Conservation (phyloP, 2,113 vertebrate genomes). For the Sclerurus mexicanus region DNA sequence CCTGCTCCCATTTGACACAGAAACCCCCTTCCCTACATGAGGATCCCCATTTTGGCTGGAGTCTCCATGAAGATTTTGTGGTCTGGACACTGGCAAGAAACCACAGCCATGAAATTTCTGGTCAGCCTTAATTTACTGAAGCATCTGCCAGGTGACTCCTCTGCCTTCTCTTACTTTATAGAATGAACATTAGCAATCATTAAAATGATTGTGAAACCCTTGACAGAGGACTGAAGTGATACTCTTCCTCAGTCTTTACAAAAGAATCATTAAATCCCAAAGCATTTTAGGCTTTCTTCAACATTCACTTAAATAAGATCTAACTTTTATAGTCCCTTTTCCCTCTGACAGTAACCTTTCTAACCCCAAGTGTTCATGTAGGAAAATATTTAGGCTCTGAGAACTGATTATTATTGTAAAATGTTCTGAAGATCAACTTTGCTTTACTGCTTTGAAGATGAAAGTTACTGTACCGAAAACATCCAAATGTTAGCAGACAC, state of each 20-base stretch:
- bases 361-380: background rate
- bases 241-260: background rate
- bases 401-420: background rate
- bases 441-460: background rate
- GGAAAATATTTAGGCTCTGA: background rate
- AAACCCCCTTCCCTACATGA: background rate
- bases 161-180: background rate
- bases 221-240: background rate
- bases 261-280: background rate
- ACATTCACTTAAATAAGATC: background rate
- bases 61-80: background rate
- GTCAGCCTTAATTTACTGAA: background rate
- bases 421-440: background rate
- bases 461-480: background rate
- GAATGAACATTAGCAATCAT: background rate
- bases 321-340: background rate
- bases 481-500: background rate
- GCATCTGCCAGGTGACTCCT: background rate
- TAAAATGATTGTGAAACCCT: background rate
- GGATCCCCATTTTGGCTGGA: background rate
- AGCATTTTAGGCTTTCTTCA: background rate
- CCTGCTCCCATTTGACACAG: rapidly evolving
- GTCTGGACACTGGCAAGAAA: background rate
- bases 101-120: background rate
- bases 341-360: background rate